Evolutionary conservation across 2,888 invertebrate species (phyloP), one percentile per base, ranked within the genome.

Genomic region (Sphaerophoria taeniata): DNA sequence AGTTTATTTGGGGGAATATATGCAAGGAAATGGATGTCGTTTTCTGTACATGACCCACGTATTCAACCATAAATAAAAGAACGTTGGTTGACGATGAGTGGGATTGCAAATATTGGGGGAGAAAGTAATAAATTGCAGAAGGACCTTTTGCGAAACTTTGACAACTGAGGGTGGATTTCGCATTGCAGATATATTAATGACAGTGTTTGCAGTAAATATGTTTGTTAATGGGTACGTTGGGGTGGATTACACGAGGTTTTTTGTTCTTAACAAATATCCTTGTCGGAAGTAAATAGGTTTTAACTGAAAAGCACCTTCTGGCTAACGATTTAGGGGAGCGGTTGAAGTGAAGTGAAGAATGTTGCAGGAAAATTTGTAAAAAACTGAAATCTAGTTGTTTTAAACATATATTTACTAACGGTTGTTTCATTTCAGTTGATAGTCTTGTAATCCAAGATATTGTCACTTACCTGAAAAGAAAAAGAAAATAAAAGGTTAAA

Each of bases 141-240:
- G 53, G 67, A 12, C 47, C 6, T 12, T 56, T 56, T 67, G 60
- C 33, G n/a, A 51, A 39, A 39, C 36, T 11, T 1, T 4, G 3
- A 31, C 9, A 34, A 73, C 24, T 53, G 73, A 53, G 74, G 69
- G 55, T 63, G 55, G 39, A 63, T 74, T 65, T 56, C 36, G 61
- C 36, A 71, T 39, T 77, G 77, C 70, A 70, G 77, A 71, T 55
- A 12, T 14, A 56, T 70, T 71, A 77, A 77, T 71, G 69, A 63
- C 12, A 47, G 55, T 53, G 14, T 39, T 53, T 12, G 39, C 56
- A 56, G 33, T 56, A 61, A 11, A 53, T 53, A 16, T 53, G 55
- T 24, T 61, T 58, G 74, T 74, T 74, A 80, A 80, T 80, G 49
- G 55, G 3, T 73, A 63, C 31, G 39, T 12, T n/a, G 34, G 58